phyloP scores from a whole-genome alignment of 2,888 invertebrate genomes.

The Lymantria monacha region DNA sequence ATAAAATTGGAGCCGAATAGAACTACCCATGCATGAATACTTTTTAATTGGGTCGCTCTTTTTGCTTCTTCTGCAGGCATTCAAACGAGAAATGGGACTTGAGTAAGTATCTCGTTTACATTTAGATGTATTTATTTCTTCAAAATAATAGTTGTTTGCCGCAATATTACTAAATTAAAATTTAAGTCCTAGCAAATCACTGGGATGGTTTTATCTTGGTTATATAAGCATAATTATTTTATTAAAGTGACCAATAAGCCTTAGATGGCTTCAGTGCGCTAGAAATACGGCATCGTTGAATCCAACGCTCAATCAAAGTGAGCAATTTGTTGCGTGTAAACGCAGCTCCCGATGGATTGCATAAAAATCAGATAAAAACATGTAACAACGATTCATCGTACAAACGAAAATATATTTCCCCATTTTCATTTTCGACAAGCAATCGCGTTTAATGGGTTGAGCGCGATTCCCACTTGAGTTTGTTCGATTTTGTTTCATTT shows the following conservation, averaged over 20 bases:
- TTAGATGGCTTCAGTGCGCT: slow-evolving; percentile 4
- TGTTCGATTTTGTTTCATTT: slow-evolving; percentile 73
- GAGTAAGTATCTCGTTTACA: slow-evolving; percentile 45
- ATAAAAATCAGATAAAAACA: slow-evolving; percentile 69
- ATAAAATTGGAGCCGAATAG: slow-evolving; percentile 77
- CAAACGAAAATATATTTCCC: slow-evolving; percentile 73
- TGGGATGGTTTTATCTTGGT: too few species aligned
- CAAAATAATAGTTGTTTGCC: neutral
- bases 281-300: slow-evolving; percentile 18
- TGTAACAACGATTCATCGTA: slow-evolving; percentile 55
- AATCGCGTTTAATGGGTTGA: slow-evolving; percentile 75
- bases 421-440: slow-evolving; percentile 79
- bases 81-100: slow-evolving; percentile 70
- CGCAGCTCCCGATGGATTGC: slow-evolving; percentile 67
- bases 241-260: neutral
- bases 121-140: slow-evolving; percentile 14
- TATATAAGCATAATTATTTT: too few species aligned
- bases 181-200: neutral
- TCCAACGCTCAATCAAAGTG: slow-evolving; percentile 58
- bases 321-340: slow-evolving; percentile 70
- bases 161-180: neutral
- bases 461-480: slow-evolving; percentile 75
- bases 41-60: slow-evolving; percentile 78
- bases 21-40: slow-evolving; percentile 76
- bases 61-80: slow-evolving; percentile 66